Percentiles rank a stretch among this genome's conserved stretches.
These are phyloP conservation scores for Percopsis transmontana DNA, from an alignment of 2,113 vertebrate species.

Conservation along the genomic window DNA sequence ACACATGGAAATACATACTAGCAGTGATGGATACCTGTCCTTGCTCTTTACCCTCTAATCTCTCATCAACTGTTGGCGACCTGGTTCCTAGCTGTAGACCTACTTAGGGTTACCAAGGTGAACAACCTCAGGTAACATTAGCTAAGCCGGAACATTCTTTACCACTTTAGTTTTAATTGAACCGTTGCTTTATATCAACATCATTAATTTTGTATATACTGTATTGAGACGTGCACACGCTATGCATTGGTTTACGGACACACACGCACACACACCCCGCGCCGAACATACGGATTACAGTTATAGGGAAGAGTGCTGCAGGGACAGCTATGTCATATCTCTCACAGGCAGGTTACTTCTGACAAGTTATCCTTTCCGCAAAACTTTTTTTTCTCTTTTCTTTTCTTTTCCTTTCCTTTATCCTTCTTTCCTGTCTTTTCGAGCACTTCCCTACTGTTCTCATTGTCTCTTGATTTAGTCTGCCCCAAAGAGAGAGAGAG, in stretches of 20 bases:
- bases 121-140: constrained; percentile 2
- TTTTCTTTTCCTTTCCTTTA: background rate
- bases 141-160: constrained; percentile 9
- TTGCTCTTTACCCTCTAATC: constrained; percentile 26
- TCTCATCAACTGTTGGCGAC: constrained; percentile 27
- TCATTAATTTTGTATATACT: too few relatives aligned
- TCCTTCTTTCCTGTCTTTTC: background rate
- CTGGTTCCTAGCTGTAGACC: background rate
- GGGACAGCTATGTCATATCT: constrained; percentile 35
- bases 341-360: constrained; percentile 32
- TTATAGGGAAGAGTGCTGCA: constrained; percentile 13
- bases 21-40: constrained; percentile 43
- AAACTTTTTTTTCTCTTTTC: background rate
- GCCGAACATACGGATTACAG: constrained; percentile 36
- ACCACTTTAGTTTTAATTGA: constrained; percentile 8
- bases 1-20: constrained; percentile 6
- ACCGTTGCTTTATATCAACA: too few relatives aligned
- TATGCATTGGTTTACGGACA: too few relatives aligned
- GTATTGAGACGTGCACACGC: too few relatives aligned
- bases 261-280: too few relatives aligned
- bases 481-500: background rate
- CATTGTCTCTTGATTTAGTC: background rate
- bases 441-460: background rate
- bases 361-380: constrained; percentile 37
- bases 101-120: constrained; percentile 35